These are phyloP conservation scores for Xestia c-nigrum DNA, from an alignment of 2,888 invertebrate genomes.

Conservation along the genomic window DNA sequence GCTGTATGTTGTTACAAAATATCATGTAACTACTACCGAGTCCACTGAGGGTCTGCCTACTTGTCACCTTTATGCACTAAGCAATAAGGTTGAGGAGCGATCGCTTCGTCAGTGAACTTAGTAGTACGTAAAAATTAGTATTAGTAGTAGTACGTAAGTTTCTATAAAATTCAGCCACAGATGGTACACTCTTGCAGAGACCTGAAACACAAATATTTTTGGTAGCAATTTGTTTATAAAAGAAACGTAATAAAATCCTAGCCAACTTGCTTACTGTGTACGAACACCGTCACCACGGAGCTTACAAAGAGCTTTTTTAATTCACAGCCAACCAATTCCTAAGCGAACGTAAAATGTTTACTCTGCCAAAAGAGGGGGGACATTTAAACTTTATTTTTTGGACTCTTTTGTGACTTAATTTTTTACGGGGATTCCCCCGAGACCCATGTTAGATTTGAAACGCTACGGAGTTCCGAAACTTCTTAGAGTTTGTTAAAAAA, in stretches of 20 bases:
- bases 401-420: slow-evolving; percentile 87
- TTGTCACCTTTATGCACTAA: too few species aligned
- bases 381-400: slow-evolving; percentile 85
- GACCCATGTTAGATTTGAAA: slow-evolving; percentile 88
- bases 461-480: slow-evolving; percentile 84
- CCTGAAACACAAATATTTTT: not conserved
- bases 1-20: too few species aligned
- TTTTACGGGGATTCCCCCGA: slow-evolving; percentile 85
- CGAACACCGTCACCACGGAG: slow-evolving; percentile 62
- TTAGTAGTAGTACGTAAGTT: too few species aligned
- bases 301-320: slow-evolving; percentile 78
- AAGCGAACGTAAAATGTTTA: slow-evolving; percentile 88
- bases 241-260: slow-evolving; percentile 21
- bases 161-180: not conserved
- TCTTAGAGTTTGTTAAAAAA: slow-evolving; percentile 86
- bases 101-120: too few species aligned
- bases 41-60: too few species aligned
- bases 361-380: slow-evolving; percentile 82
- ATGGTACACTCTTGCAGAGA: not conserved
- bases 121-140: too few species aligned
- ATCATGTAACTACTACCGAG: too few species aligned
- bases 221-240: not conserved
- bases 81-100: too few species aligned
- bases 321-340: slow-evolving; percentile 78
- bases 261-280: slow-evolving; percentile 62